A percentile compares a stretch with the other conserved stretches of the same genome.
phyloP scores from a whole-genome alignment of 2,888 invertebrate genomes.

The Apotomis capreana region DNA sequence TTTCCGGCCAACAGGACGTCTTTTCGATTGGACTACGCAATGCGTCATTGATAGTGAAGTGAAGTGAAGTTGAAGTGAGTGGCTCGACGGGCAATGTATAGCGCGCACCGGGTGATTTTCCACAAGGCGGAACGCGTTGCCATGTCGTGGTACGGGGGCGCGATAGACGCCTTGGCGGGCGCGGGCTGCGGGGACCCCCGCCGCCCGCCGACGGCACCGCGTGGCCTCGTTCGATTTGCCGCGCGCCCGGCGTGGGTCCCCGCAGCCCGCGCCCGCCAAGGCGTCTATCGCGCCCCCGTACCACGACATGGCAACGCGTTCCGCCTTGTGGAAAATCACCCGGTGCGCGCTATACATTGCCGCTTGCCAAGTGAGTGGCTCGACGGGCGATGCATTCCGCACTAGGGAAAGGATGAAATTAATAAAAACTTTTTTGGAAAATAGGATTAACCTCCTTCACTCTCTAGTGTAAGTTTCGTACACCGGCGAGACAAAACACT shows the following conservation, averaged over 20 bases:
- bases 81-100: constrained; percentile 70
- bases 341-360: constrained; percentile 65
- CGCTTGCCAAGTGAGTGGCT: constrained; percentile 60
- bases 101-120: constrained; percentile 66
- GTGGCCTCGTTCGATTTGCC: constrained; percentile 82
- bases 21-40: no score
- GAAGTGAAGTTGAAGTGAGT: no score
- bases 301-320: constrained; percentile 72
- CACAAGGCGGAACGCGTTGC: constrained; percentile 70
- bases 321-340: constrained; percentile 68
- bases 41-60: no score
- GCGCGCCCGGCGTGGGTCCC: constrained; percentile 64
- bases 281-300: constrained; percentile 60
- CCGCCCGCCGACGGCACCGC: constrained; percentile 55
- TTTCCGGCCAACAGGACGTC: no score
- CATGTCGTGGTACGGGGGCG: constrained; percentile 65
- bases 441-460: no score
- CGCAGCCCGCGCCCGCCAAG: constrained; percentile 53
- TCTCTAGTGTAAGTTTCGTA: no score
- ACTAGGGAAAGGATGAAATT: no score
- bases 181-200: constrained; percentile 57
- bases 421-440: no score
- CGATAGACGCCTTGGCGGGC: constrained; percentile 55
- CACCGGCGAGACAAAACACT: no score
- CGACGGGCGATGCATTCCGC: constrained; percentile 67